Conservation (phyloP, 2,888 invertebrate species). For the Rotaria sp. region DNA sequence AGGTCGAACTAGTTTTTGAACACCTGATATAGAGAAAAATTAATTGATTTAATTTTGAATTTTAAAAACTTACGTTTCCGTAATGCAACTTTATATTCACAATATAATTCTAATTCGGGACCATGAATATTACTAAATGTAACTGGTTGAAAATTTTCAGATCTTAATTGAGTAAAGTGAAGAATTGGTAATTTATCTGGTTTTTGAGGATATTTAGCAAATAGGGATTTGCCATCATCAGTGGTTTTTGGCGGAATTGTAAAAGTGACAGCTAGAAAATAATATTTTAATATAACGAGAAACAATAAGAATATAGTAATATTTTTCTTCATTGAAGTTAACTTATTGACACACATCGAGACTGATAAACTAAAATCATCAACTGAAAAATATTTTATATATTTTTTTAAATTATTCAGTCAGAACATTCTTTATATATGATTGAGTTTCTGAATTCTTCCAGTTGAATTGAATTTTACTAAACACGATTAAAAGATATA, state of each 20-base stretch:
- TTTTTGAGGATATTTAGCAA: conserved; percentile 3
- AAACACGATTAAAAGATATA: no score
- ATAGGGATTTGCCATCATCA: not conserved
- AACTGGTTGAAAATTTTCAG: not conserved
- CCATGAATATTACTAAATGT: conserved; percentile 20
- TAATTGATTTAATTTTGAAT: not conserved
- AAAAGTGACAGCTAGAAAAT: not conserved
- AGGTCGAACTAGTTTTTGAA: not conserved
- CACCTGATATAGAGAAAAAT: not conserved
- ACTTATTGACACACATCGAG: no score
- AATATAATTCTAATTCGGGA: conserved; percentile 1
- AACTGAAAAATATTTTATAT: no score
- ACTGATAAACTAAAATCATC: no score
- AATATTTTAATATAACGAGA: not conserved
- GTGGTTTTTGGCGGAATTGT: not conserved
- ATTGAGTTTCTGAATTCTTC: no score
- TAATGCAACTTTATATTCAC: conserved; percentile 12
- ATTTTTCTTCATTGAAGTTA: no score
- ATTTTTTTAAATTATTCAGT: no score
- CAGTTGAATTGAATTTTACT: no score
- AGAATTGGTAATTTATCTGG: not conserved
- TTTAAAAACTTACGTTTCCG: not conserved
- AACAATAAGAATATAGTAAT: no score
- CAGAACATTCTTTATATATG: no score
- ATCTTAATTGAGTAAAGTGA: not conserved